phyloP scores from a whole-genome alignment of 2,888 invertebrate genomes.

The Cephus runcator region DNA sequence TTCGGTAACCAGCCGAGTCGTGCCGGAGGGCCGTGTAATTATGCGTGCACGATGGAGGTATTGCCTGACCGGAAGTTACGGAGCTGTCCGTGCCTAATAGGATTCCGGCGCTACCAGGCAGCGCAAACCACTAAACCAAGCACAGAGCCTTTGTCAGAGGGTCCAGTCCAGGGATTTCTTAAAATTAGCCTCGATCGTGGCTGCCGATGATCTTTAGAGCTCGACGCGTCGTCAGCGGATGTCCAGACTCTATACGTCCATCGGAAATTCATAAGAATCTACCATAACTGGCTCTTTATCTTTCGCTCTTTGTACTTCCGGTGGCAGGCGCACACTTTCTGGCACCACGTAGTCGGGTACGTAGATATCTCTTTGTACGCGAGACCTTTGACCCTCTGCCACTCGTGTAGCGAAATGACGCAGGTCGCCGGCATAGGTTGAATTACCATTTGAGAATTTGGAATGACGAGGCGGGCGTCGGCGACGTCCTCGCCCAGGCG shows the following conservation, averaged over 20 bases:
- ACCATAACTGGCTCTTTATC: conserved; percentile 12
- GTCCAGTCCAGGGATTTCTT: background rate
- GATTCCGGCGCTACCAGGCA: conserved; percentile 15
- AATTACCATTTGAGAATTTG: background rate
- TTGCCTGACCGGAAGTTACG: conserved; percentile 52
- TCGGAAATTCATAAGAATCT: background rate
- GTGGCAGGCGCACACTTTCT: background rate
- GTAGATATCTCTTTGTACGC: background rate
- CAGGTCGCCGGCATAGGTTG: background rate
- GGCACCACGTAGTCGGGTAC: too few relatives aligned
- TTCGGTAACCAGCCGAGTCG: conserved; percentile 19
- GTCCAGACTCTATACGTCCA: background rate
- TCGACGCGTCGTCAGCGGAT: background rate
- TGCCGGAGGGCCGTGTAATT: conserved; percentile 43
- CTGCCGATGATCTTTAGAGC: background rate
- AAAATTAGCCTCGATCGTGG: background rate
- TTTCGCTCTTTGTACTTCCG: conserved; percentile 33
- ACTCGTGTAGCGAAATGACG: background rate
- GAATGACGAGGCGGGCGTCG: background rate
- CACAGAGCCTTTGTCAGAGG: conserved; percentile 20
- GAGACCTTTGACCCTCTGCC: background rate
- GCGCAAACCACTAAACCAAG: background rate
- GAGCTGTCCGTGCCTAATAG: conserved; percentile 28
- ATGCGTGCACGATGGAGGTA: conserved; percentile 27
- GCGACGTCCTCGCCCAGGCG: background rate